A percentile compares a stretch with the other conserved stretches of the same genome.
Conservation (phyloP, 2,113 vertebrate species). For the Sceloporus undulatus region DNA sequence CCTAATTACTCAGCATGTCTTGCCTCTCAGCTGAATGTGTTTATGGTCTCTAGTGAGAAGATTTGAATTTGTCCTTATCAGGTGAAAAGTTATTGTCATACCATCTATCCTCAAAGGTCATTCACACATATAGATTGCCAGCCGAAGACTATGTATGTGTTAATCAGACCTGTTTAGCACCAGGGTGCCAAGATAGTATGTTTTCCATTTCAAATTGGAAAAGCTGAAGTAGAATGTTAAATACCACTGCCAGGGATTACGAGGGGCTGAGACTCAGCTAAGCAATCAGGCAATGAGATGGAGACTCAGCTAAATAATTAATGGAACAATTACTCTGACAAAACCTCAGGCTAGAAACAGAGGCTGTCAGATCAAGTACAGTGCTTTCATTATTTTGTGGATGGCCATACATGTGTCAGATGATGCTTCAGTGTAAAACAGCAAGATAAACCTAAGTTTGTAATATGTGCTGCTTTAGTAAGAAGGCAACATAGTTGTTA, state of each 20-base stretch:
- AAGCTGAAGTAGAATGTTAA: not conserved
- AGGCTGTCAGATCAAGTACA: not conserved
- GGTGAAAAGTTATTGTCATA: not conserved
- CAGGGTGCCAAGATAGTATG: not conserved
- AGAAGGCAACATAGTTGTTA: slow-evolving; percentile 21
- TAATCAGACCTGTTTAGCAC: not conserved
- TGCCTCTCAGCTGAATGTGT: not conserved
- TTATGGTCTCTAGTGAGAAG: not conserved
- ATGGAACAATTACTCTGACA: slow-evolving; percentile 26
- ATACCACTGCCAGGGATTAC: not conserved
- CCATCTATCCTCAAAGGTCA: not conserved
- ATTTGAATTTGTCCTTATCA: not conserved
- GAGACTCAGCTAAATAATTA: not conserved
- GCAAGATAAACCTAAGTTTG: slow-evolving; percentile 28
- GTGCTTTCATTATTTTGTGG: not conserved
- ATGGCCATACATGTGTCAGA: not conserved
- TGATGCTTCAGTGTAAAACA: slow-evolving; percentile 26
- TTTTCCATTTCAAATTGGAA: not conserved
- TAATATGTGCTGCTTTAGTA: slow-evolving; percentile 27
- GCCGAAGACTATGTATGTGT: not conserved
- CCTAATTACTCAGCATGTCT: not conserved
- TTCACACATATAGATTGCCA: not conserved
- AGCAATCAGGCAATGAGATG: not conserved
- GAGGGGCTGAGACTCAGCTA: not conserved
- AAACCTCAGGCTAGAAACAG: not conserved